Evolutionary conservation across 2,797 vertebrate species (phyloP), one percentile per base, ranked within the genome.

Genomic region (Lepus oiostolus): DNA sequence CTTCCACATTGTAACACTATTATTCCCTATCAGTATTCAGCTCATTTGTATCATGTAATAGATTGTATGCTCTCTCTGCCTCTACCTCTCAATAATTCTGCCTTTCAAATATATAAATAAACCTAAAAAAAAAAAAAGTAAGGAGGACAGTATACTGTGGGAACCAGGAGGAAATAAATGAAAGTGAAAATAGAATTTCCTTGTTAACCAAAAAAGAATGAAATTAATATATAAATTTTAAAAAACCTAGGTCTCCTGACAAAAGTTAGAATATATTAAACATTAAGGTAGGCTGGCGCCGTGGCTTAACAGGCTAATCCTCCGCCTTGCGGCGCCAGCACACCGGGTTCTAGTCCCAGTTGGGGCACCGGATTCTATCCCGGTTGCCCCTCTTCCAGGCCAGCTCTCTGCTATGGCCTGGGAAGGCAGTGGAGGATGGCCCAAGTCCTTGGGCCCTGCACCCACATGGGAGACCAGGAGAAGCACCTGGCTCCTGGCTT

Each of bases 101-200:
- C 42, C 42, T 42, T 42, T 42, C 42, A 42, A 42, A 42, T 42
- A 42, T 42, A 42, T 42, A 42, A 42, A 42, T 42, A 42, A 42
- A 42, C 8, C 42, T 38, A 8, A 42, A 42, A 7, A 42, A 42
- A 42, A 42, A 42, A 42, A 87, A 47, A 63, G 21, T 74, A n/a
- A 86, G 58, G 47, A 52, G 19, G 47, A 50, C 74, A n/a, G n/a
- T 75, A 75, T 63, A 63, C 32, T 74, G 21, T 62, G 38, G 35
- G 62, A 86, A 19, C 13, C 13, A 75, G 85, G 13, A 74, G 8
- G 11, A 7, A 87, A 54, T 42, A 63, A 32, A 21, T 70, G 26
- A 85, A 85, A 88, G 65, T 77, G 50, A 88, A 88, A 32, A 42
- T 42, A 87, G 60, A 88, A 67, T 38, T 67, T 62, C 58, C 60